A percentile compares a stretch with the other conserved stretches of the same genome.
phyloP scores from a whole-genome alignment of 2,797 vertebrate species.

The Cetoscarus ocellatus region DNA sequence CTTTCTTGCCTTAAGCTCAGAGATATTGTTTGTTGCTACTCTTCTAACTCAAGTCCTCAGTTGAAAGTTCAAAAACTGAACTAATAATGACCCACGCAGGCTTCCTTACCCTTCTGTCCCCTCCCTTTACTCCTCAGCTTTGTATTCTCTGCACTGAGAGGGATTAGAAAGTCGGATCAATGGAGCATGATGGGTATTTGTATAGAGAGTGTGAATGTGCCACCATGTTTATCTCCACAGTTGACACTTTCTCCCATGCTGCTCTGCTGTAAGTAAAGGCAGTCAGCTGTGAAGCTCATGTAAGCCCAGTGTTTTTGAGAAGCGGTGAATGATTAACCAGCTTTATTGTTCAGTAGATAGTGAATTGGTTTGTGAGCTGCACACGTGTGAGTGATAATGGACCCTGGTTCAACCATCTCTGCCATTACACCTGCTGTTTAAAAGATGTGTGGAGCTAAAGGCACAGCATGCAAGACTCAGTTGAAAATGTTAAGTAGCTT shows the following conservation, averaged over 20 bases:
- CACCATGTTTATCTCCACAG: conserved; percentile 26
- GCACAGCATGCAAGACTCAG: conserved; percentile 1
- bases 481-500: conserved; percentile 9
- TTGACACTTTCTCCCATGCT: background rate
- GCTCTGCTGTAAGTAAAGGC: background rate
- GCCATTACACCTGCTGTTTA: no score
- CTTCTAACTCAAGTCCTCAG: conserved; percentile 40
- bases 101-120: conserved; percentile 30
- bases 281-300: conserved; percentile 15
- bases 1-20: background rate
- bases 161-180: conserved; percentile 12
- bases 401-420: no score
- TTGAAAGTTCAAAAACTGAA: conserved; percentile 63
- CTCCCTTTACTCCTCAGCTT: background rate
- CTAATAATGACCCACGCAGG: conserved; percentile 35
- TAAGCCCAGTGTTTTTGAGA: conserved; percentile 6
- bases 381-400: background rate
- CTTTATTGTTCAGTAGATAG: conserved; percentile 26
- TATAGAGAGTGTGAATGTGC: conserved; percentile 26
- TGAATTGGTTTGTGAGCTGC: conserved; percentile 13
- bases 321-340: conserved; percentile 55
- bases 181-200: conserved; percentile 24
- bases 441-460: background rate
- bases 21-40: conserved; percentile 16
- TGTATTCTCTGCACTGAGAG: conserved; percentile 5